Evolutionary conservation across 2,888 invertebrate genomes (phyloP), one percentile per base, ranked within the genome.

Genomic region (Trichacis sp.): DNA sequence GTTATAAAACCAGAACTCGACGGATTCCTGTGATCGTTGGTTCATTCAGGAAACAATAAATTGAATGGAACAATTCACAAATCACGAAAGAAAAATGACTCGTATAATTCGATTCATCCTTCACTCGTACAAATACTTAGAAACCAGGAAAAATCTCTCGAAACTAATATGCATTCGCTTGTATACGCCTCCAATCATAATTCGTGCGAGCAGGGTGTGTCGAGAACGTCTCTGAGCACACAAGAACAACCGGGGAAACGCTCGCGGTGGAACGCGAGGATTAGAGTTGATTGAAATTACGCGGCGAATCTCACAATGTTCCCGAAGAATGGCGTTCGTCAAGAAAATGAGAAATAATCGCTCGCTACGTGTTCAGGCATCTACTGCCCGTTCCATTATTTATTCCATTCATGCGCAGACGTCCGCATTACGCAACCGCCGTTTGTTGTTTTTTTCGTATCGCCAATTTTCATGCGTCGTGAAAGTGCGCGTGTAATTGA

Each of bases 181-280:
- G n/a, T n/a, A n/a, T n/a, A n/a, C n/a, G n/a, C n/a, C n/a, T n/a
- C n/a, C n/a, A n/a, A n/a, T n/a, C n/a, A 24, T 8, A 33, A 33
- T 33, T 33, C n/a, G 33, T 33, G 33, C n/a, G 33, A 51, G 14
- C 36, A 59, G 55, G 59, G 59, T 56, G 64, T 59, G 64, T 59
- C 59, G 42, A 56, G 55, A 59, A 55, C 53, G 55, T 59, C 59
- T 48, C 17, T 6, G n/a, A 33, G n/a, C 4, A 24, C 15, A 48
- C 29, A 46, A 17, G 46, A 14, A 40, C 40, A 15, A 24, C 4
- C 24, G 43, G 14, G 20, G n/a, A 9, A 45, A 19, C 9, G 45
- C 43, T 46, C 46, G 33, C 45, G 33, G 24, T 47, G 18, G 54
- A 12, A n/a, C 38, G 46, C 24, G 36, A 54, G 54, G 54, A 54